phyloP scores from a whole-genome alignment of 2,888 invertebrate species.

The Balanococcus diminutus region DNA sequence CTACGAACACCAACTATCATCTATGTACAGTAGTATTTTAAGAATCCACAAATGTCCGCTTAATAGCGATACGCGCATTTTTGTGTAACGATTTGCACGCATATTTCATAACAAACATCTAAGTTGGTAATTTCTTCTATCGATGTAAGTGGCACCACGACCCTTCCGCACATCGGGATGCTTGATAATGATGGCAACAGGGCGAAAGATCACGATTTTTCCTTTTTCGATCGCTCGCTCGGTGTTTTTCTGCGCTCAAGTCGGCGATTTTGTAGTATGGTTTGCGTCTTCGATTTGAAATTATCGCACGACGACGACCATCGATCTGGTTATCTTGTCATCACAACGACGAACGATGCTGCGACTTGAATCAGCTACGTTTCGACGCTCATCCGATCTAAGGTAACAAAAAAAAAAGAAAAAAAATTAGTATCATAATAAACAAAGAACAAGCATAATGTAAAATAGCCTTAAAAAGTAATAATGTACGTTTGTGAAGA shows the following conservation, averaged over 20 bases:
- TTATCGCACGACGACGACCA: slow-evolving; percentile 1
- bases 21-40: slow-evolving; percentile 30
- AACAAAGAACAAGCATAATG: background rate
- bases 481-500: background rate
- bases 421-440: background rate
- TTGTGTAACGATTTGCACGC: slow-evolving; percentile 42
- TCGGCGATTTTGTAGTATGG: background rate
- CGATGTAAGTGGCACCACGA: slow-evolving; percentile 32
- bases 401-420: background rate
- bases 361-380: background rate
- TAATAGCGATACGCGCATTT: slow-evolving; percentile 46
- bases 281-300: background rate
- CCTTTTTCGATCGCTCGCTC: too few species aligned
- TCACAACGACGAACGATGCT: background rate
- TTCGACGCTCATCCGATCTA: background rate
- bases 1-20: slow-evolving; percentile 30
- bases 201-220: background rate
- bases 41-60: slow-evolving; percentile 41
- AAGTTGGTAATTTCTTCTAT: slow-evolving; percentile 10
- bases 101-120: slow-evolving; percentile 45
- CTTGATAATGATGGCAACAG: background rate
- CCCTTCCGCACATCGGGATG: slow-evolving; percentile 31
- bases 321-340: background rate
- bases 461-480: background rate
- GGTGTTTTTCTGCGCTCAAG: background rate